Evolutionary conservation across 2,888 invertebrate genomes (phyloP).

Genomic region (Geotrupes spiniger): DNA sequence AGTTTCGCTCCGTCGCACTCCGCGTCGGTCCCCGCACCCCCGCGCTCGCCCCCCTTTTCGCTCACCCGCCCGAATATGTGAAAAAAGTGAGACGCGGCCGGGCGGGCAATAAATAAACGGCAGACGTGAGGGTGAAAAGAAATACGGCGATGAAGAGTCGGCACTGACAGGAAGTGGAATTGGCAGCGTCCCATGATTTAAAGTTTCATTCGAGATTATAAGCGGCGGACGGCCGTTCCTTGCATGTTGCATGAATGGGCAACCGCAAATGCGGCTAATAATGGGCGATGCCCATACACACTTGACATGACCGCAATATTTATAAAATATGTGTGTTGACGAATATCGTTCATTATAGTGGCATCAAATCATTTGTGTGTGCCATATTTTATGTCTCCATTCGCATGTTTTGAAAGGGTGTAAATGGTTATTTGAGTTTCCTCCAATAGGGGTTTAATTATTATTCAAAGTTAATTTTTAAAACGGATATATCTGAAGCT

Average conservation of each 20-base stretch:
- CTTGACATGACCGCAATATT: conserved; percentile 25
- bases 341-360: too few species aligned
- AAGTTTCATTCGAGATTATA: conserved; percentile 17
- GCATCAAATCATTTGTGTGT: too few species aligned
- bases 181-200: conserved; percentile 26
- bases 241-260: conserved; percentile 5
- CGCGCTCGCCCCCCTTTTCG: conserved; percentile 28
- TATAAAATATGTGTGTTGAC: conserved; percentile 10
- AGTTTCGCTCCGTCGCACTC: conserved; percentile 35
- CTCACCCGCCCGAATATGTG: conserved; percentile 44
- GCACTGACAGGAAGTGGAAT: conserved; percentile 32
- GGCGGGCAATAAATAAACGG: conserved; percentile 42
- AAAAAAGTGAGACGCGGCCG: conserved; percentile 45
- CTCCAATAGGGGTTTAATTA: too few species aligned
- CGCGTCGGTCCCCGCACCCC: conserved; percentile 20
- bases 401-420: too few species aligned
- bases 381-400: too few species aligned
- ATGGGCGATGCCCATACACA: conserved; percentile 18
- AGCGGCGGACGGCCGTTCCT: conserved; percentile 3
- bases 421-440: too few species aligned
- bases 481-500: too few species aligned
- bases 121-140: conserved; percentile 33
- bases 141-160: conserved; percentile 32
- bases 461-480: too few species aligned
- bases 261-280: conserved; percentile 23